A percentile compares a stretch with the other conserved stretches of the same genome.
Evolutionary conservation across 1,140 invertebrate genomes (phyloP).

Genomic region (Zaprionus lachaisei): DNA sequence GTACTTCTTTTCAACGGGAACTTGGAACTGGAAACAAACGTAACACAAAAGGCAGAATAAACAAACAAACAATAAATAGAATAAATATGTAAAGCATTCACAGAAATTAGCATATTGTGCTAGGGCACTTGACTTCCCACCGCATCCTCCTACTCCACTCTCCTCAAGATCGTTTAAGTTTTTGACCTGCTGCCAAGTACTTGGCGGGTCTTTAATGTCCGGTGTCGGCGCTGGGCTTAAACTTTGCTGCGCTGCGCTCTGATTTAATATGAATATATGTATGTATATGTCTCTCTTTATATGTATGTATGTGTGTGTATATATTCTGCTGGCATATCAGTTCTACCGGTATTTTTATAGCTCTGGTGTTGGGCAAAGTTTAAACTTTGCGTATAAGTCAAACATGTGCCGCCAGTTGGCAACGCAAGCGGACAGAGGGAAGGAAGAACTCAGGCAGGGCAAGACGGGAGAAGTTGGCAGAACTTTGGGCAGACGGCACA

Average conservation of each 20-base stretch:
- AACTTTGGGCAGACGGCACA: slow-evolving; percentile 50
- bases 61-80: slow-evolving; percentile 76
- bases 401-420: slow-evolving; percentile 64
- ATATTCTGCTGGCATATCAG: not conserved
- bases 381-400: slow-evolving; percentile 78
- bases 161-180: slow-evolving; percentile 44
- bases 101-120: slow-evolving; percentile 74
- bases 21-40: slow-evolving; percentile 9
- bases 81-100: slow-evolving; percentile 76
- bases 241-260: slow-evolving; percentile 60
- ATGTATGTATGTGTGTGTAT: not conserved
- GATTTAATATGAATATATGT: slow-evolving; percentile 42
- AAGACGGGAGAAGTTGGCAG: slow-evolving; percentile 42
- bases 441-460: too few species aligned
- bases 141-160: not conserved
- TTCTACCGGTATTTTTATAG: slow-evolving; percentile 9
- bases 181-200: slow-evolving; percentile 61
- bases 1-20: slow-evolving; percentile 51
- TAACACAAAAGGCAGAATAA: slow-evolving; percentile 28
- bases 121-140: not conserved
- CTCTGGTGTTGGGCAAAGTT: slow-evolving; percentile 58
- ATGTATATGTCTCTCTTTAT: not conserved
- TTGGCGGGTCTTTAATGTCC: slow-evolving; percentile 69
- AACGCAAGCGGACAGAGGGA: slow-evolving; percentile 10
- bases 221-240: slow-evolving; percentile 51